Percentiles rank a stretch among this genome's conserved stretches.
Evolutionary conservation across 2,113 vertebrate genomes (phyloP).

Genomic region (Dryoscopus gambensis): DNA sequence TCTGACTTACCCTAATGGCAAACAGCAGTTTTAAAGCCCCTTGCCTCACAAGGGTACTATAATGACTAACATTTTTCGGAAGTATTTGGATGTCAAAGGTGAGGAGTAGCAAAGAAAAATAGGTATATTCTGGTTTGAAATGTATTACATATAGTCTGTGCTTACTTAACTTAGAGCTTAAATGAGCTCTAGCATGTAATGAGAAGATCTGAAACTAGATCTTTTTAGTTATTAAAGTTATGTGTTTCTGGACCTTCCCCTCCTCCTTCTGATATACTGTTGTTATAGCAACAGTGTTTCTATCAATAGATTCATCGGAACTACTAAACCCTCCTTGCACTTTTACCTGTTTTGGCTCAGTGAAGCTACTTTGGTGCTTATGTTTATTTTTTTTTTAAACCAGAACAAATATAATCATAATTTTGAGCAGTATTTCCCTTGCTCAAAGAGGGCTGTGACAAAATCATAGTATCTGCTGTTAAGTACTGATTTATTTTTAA

Average conservation of each 20-base stretch:
- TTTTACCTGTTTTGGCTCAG: background rate
- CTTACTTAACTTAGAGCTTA: background rate
- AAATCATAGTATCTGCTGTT: background rate
- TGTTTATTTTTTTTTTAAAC: background rate
- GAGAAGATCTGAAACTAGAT: background rate
- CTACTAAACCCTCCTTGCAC: background rate
- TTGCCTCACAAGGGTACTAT: background rate
- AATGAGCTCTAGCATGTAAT: background rate
- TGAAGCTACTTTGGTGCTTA: background rate
- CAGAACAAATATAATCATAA: background rate
- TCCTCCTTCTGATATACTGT: background rate
- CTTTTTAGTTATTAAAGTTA: background rate
- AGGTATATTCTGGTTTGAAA: background rate
- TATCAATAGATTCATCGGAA: background rate
- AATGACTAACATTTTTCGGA: background rate
- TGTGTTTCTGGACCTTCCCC: background rate
- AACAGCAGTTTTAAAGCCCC: background rate
- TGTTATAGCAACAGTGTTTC: conserved; percentile 2
- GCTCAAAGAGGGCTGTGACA: background rate
- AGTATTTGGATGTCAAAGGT: background rate
- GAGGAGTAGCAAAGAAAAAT: background rate
- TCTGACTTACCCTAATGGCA: background rate
- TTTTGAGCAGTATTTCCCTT: background rate
- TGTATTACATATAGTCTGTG: background rate
- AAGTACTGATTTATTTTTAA: background rate